Evolutionary conservation across 2,797 vertebrate species (phyloP).

Genomic region (Okamejei kenojei): DNA sequence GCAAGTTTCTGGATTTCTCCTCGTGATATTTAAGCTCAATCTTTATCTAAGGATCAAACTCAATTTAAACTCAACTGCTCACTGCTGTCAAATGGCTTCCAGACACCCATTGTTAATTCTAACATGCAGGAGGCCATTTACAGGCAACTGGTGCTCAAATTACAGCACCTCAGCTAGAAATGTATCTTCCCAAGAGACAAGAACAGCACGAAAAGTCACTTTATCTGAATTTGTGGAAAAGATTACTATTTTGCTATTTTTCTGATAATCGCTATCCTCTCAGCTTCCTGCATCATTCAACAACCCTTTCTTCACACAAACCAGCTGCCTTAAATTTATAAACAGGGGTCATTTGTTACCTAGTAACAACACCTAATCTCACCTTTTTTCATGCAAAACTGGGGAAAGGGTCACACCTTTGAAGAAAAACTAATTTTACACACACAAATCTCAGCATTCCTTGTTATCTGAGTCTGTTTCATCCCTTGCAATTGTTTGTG

Average conservation of each 20-base stretch:
- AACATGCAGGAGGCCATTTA: background rate
- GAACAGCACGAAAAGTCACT: background rate
- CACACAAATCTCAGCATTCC: background rate
- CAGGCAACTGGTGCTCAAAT: background rate
- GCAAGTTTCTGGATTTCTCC: too few species aligned
- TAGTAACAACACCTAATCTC: background rate
- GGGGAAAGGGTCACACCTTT: background rate
- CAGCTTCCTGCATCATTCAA: background rate
- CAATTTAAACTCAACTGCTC: background rate
- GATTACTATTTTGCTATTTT: background rate
- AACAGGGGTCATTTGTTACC: constrained; percentile 10
- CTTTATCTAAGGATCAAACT: background rate
- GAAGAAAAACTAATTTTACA: background rate
- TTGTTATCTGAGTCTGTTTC: background rate
- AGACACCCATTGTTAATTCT: background rate
- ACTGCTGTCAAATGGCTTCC: background rate
- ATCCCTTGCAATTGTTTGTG: too few species aligned
- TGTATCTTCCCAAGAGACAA: background rate
- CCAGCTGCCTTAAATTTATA: background rate
- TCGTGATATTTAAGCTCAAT: too few species aligned
- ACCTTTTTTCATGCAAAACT: background rate
- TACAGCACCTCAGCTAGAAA: background rate
- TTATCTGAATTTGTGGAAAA: background rate
- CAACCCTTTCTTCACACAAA: background rate
- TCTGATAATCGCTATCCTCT: too few species aligned